A percentile compares a stretch with the other conserved stretches of the same genome.
Evolutionary conservation across 2,113 vertebrate genomes (phyloP).

Genomic region (Pongo pygmaeus): DNA sequence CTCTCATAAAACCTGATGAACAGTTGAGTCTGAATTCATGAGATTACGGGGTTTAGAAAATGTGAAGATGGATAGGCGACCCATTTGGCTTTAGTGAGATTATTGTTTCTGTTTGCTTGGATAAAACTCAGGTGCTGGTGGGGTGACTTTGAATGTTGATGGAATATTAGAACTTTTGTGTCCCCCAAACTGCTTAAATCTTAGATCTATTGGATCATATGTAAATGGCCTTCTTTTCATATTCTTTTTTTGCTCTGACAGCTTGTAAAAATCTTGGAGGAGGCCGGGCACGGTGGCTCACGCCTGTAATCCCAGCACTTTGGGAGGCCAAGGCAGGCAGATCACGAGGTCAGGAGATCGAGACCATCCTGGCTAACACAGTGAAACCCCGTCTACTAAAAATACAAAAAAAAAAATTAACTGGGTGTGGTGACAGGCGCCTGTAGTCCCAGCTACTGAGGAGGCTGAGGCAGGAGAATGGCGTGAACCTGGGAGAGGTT

Average conservation of each 20-base stretch:
- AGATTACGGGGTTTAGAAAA: constrained; percentile 17
- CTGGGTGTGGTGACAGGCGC: too few relatives aligned
- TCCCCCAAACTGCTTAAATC: not conserved
- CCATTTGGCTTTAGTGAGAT: not conserved
- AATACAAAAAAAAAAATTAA: too few relatives aligned
- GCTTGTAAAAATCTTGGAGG: not conserved
- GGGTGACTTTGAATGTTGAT: constrained; percentile 32
- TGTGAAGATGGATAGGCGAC: not conserved
- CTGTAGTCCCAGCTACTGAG: too few relatives aligned
- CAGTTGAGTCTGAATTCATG: not conserved
- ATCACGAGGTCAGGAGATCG: too few relatives aligned
- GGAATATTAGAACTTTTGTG: not conserved
- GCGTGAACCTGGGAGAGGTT: too few relatives aligned
- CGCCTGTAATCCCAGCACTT: too few relatives aligned
- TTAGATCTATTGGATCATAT: not conserved
- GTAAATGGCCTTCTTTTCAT: not conserved
- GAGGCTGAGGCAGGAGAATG: too few relatives aligned
- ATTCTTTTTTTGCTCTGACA: not conserved
- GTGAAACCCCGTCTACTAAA: too few relatives aligned
- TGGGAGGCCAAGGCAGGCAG: too few relatives aligned
- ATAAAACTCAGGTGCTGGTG: not conserved
- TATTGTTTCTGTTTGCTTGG: not conserved
- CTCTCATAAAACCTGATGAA: not conserved
- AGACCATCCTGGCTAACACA: too few relatives aligned
- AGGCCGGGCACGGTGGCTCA: not conserved